phyloP scores from a whole-genome alignment of 2,888 invertebrate genomes.

The Leptinotarsa haldemani region DNA sequence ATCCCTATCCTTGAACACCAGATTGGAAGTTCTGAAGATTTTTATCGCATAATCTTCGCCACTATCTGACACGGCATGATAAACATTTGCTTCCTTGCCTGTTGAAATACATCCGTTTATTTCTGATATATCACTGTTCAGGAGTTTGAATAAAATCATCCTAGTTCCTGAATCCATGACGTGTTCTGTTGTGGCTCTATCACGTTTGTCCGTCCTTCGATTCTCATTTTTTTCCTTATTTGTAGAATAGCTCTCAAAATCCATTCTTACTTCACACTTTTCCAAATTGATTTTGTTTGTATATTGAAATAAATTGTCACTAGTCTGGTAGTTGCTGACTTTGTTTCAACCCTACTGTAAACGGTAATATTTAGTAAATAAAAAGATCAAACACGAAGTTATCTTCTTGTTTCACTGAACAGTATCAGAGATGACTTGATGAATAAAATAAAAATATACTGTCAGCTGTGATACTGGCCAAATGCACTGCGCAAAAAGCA shows the following conservation, averaged over 20 bases:
- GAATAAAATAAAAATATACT: too few species aligned
- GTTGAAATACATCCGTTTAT: slow-evolving; percentile 99
- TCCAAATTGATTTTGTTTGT: too few species aligned
- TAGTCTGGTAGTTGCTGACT: too few species aligned
- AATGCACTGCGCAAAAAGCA: too few species aligned
- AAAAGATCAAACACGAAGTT: too few species aligned
- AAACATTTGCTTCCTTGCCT: slow-evolving; percentile 99
- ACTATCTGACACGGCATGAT: slow-evolving; percentile 84
- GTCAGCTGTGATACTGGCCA: too few species aligned
- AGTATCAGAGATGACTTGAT: too few species aligned
- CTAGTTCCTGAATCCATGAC: slow-evolving; percentile 97
- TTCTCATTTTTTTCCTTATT: slow-evolving; percentile 81
- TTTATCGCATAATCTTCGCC: slow-evolving; percentile 84
- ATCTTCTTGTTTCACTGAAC: too few species aligned
- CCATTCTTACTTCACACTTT: too few species aligned
- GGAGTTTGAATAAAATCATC: slow-evolving; percentile 93
- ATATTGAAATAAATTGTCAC: too few species aligned
- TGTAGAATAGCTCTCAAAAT: slow-evolving; percentile 63
- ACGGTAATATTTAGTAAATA: too few species aligned
- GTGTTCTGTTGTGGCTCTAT: slow-evolving; percentile 95
- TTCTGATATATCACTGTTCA: slow-evolving; percentile 86
- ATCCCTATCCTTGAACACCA: slow-evolving; percentile 97
- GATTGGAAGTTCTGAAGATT: slow-evolving; percentile 97
- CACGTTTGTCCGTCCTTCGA: slow-evolving; percentile 89
- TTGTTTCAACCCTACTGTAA: too few species aligned